These are phyloP conservation scores for Amphimedon queenslandica DNA, from an alignment of 37 sponge, comb jelly and placozoan species.

Conservation along the genomic window DNA sequence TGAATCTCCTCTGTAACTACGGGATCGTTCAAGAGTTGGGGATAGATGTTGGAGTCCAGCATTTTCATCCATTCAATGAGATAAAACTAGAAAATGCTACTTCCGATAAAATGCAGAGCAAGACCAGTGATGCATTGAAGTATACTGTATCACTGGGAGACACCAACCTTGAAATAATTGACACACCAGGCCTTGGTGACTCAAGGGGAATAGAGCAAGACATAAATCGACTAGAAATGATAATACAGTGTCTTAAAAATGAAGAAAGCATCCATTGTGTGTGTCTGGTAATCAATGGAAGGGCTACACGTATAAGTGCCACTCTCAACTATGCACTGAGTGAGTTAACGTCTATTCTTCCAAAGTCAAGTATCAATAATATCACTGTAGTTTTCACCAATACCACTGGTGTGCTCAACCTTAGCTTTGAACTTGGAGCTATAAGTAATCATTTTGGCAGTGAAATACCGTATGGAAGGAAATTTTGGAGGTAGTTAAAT, in stretches of 20 bases:
- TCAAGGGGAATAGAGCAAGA: too few species aligned
- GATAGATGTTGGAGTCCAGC: not conserved
- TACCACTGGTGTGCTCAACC: not conserved
- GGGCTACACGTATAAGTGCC: slow-evolving; percentile 7
- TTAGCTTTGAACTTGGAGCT: slow-evolving; percentile 4
- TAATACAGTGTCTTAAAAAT: slow-evolving; percentile 7
- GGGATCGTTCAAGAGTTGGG: not conserved
- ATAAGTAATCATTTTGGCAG: slow-evolving; percentile 31
- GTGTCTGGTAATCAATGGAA: slow-evolving; percentile 39
- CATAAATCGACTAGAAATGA: slow-evolving; percentile 7
- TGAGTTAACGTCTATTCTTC: slow-evolving; percentile 36
- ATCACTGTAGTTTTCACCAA: slow-evolving; percentile 41
- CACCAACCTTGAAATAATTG: slow-evolving; percentile 19
- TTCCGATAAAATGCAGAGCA: slow-evolving; percentile 23
- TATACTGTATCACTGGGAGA: slow-evolving; percentile 12
- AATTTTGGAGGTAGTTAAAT: too few species aligned
- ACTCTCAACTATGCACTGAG: slow-evolving; percentile 19
- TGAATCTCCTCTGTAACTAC: not conserved
- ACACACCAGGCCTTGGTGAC: slow-evolving; percentile 38
- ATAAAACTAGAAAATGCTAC: slow-evolving; percentile 19
- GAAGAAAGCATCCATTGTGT: slow-evolving; percentile 25
- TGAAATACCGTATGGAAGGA: too few species aligned
- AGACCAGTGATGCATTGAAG: slow-evolving; percentile 6
- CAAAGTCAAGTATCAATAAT: slow-evolving; percentile 16
- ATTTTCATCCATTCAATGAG: slow-evolving; percentile 22